Evolutionary conservation across 2,113 vertebrate species (phyloP).

Genomic region (Takifugu flavidus): DNA sequence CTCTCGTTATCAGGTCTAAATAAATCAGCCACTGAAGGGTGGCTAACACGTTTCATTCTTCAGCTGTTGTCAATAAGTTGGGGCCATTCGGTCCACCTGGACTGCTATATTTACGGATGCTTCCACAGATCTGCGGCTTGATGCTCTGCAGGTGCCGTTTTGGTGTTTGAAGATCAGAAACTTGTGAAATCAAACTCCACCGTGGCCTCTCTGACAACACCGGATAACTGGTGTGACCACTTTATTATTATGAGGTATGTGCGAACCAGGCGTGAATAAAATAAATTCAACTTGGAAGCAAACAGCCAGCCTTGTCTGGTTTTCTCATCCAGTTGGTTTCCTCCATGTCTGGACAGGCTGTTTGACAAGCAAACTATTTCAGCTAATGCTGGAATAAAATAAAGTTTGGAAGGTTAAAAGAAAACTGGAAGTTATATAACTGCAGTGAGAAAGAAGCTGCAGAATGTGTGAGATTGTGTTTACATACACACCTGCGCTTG

Average conservation of each 20-base stretch:
- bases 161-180: slow-evolving; percentile 48
- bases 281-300: too few relatives aligned
- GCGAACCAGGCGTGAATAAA: slow-evolving; percentile 2
- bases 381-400: neutral
- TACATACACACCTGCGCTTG: neutral
- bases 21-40: slow-evolving; percentile 59
- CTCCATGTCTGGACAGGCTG: too few relatives aligned
- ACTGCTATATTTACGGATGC: slow-evolving; percentile 44
- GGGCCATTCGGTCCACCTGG: slow-evolving; percentile 31
- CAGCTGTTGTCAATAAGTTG: slow-evolving; percentile 46
- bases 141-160: slow-evolving; percentile 53
- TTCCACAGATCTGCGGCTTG: slow-evolving; percentile 50
- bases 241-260: slow-evolving; percentile 24
- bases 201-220: slow-evolving; percentile 16
- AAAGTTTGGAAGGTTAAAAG: too few relatives aligned
- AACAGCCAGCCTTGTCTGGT: neutral
- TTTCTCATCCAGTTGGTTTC: neutral
- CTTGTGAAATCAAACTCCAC: slow-evolving; percentile 25
- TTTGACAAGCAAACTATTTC: neutral
- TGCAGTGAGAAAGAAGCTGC: neutral
- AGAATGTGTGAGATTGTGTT: neutral
- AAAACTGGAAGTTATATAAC: too few relatives aligned
- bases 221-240: neutral
- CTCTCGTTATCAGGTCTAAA: slow-evolving; percentile 72
- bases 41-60: slow-evolving; percentile 47